Percentiles rank a stretch among this genome's conserved stretches.
Evolutionary conservation across 1,140 invertebrate genomes (phyloP).

Genomic region (Drosophila simulans): DNA sequence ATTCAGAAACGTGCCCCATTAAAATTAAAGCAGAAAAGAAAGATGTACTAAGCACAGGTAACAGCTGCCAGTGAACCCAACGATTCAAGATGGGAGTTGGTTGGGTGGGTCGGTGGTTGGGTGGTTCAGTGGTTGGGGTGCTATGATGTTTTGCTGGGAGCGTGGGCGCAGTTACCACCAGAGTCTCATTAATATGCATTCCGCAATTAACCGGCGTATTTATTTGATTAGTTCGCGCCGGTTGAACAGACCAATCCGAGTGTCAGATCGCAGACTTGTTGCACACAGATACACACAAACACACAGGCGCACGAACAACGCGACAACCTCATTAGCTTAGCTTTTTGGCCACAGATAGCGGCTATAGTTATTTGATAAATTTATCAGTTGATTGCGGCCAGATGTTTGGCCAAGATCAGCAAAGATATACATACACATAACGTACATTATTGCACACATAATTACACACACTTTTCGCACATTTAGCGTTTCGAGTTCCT

Average conservation of each 20-base stretch:
- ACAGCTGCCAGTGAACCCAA: conserved; percentile 36
- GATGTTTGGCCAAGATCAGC: conserved; percentile 17
- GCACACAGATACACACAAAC: conserved; percentile 11
- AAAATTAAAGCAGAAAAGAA: background rate
- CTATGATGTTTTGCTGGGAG: no score
- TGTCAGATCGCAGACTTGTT: conserved; percentile 48
- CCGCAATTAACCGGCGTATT: conserved; percentile 43
- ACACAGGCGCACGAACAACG: background rate
- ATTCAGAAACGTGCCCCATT: conserved; percentile 20
- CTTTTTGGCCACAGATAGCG: conserved; percentile 35
- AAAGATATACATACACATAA: background rate
- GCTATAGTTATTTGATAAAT: conserved; percentile 65
- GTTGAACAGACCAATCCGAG: conserved; percentile 10
- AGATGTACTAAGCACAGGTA: conserved; percentile 31
- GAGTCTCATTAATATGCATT: conserved; percentile 52
- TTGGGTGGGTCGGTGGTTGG: background rate
- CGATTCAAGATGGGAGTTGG: background rate
- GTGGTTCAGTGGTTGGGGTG: no score
- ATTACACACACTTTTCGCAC: conserved; percentile 7
- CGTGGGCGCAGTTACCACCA: conserved; percentile 20
- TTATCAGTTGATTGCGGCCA: conserved; percentile 65
- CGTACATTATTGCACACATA: background rate
- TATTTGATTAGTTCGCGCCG: conserved; percentile 38
- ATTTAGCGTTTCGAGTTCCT: conserved; percentile 16
- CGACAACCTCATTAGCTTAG: conserved; percentile 31